Evolutionary conservation across 2,888 invertebrate species (phyloP), one percentile per base, ranked within the genome.

Genomic region (Orthonevra nobilis): DNA sequence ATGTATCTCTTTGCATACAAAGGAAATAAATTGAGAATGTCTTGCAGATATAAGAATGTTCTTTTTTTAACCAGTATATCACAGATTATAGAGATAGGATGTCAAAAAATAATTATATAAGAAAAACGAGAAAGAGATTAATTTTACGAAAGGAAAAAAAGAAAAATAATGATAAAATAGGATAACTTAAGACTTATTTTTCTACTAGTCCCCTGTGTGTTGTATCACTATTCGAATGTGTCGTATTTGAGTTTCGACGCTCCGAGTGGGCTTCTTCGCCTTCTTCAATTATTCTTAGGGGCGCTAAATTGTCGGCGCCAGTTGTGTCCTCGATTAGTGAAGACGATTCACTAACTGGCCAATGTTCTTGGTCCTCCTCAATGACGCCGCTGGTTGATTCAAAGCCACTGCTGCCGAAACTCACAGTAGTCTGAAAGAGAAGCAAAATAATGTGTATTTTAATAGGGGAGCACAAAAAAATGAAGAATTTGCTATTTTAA

Each of bases 351-450:
- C 38, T 30, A 14, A 15, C 14, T n/a, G 66, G 36, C 54, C 60
- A 56, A 19, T 30, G 30, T 38, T 64, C 54, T 50, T 58, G 73
- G 3, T 56, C 56, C 15, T 58, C 60, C 52, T 61, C 63, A 15
- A 20, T 15, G 3, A 12, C 42, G n/a, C n/a, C n/a, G n/a, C n/a
- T n/a, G 12, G 42, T 50, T 12, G 84, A 83, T 66, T 83, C 82
- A 68, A 83, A 84, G 20, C 82, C 83, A 81, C 84, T 86, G 82
- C 82, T 85, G 46, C 70, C 81, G 50, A 77, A 83, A 61, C 84
- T 85, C 19, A 81, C 81, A 42, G 82, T 75, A 72, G 82, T 66
- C 87, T 87, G 82, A 17, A 85, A 84, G n/a, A n/a, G n/a, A n/a
- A n/a, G n/a, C n/a, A n/a, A n/a, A n/a, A n/a, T n/a, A n/a, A n/a